Percentiles rank a stretch among this genome's conserved stretches.
phyloP scores from a whole-genome alignment of 2,113 vertebrate genomes.

The Boleophthalmus pectinirostris region DNA sequence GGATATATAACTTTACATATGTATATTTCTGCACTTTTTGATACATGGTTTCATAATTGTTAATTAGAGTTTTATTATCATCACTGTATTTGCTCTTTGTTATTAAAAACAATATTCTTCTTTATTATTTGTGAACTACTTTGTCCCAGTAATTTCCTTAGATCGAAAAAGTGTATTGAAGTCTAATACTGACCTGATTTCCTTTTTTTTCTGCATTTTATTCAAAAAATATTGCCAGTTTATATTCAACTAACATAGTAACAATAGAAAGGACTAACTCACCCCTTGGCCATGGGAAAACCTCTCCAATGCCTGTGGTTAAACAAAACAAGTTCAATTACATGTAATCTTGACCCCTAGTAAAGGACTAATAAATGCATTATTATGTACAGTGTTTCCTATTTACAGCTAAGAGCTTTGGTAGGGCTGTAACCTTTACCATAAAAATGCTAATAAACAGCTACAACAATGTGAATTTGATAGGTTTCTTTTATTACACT shows the following conservation, averaged over 20 bases:
- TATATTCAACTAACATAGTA: neutral
- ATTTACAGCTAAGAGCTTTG: neutral
- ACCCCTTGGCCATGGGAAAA: conserved; percentile 76
- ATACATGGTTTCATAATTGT: no score
- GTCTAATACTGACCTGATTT: neutral
- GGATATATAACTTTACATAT: no score
- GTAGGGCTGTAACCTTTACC: neutral
- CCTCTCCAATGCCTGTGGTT: conserved; percentile 74
- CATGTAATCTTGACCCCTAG: neutral
- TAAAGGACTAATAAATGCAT: neutral
- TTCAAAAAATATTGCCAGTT: neutral
- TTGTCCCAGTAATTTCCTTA: no score
- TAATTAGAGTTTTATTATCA: no score
- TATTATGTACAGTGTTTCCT: neutral
- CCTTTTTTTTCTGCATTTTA: neutral
- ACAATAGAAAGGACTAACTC: conserved; percentile 29
- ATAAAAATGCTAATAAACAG: neutral
- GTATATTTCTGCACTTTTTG: no score
- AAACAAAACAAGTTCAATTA: neutral
- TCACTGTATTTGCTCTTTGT: no score
- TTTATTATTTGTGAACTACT: no score
- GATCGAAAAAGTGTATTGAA: no score
- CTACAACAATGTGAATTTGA: neutral
- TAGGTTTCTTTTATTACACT: conserved; percentile 13
- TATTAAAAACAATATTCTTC: no score